Evolutionary conservation across 1,140 invertebrate genomes (phyloP), one percentile per base, ranked within the genome.

Genomic region (Tetramorium alpestre): DNA sequence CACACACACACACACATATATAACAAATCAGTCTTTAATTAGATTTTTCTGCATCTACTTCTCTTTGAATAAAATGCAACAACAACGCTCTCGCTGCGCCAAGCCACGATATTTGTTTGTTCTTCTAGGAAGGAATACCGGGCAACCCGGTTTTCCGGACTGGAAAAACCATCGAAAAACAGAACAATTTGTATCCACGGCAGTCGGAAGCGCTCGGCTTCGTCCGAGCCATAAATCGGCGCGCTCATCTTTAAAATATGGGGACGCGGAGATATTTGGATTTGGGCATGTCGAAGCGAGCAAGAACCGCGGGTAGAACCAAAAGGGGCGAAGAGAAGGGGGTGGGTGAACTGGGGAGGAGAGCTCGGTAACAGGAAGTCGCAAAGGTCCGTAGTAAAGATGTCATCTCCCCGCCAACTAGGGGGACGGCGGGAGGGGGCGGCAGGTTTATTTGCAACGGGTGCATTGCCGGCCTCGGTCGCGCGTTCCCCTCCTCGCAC

Each of bases 261-360:
- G 91, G 93, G 89, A 94, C 93, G 93, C 92, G 92, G 90, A 94
- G 94, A 94, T 94, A 94, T 94, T 94, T 93, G 90, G 91, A 93
- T 87, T 84, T 89, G 90, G 87, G 88, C 73, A 89, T 90, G 82
- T 82, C 76, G 81, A 88, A 90, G 67, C 58, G 86, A 33, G 86
- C 86, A 88, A 90, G 89, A 73, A 28, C 33, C 41, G 13, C 33
- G 22, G 49, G 11, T 75, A 67, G 81, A 67, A 65, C 62, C 73
- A 51, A 51, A 58, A 13, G 76, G 13, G 44, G 10, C 10, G 56
- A 28, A 22, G 22, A 25, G 41, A 49, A 70, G 54, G 47, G 47
- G 54, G 60, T 44, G 18, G 18, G 69, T 4, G 10, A 69, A 62
- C 41, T 13, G 62, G 65, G 69, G 69, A 62, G 69, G 76, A 80